Evolutionary conservation across 2,797 vertebrate genomes (phyloP).

Genomic region (Neopelma chrysocephalum): DNA sequence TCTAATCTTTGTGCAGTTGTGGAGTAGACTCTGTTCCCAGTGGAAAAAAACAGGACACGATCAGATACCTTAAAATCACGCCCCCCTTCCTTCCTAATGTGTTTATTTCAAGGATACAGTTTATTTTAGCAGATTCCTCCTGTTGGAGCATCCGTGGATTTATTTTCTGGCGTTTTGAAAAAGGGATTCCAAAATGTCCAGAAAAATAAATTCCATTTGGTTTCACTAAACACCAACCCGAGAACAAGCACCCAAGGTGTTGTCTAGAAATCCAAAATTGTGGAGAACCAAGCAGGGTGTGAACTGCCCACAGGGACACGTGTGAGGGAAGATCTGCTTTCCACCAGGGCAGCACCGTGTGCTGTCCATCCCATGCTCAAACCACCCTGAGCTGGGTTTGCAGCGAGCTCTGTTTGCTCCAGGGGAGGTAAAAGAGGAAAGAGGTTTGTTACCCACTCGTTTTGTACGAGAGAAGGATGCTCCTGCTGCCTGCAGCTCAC

Average conservation of each 20-base stretch:
- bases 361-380: background rate
- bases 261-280: background rate
- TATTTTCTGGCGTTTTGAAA: background rate
- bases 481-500: background rate
- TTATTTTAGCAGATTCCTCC: background rate
- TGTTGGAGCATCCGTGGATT: background rate
- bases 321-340: background rate
- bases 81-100: background rate
- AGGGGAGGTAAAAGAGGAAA: background rate
- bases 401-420: background rate
- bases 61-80: background rate
- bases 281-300: background rate
- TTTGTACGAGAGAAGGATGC: background rate
- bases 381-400: background rate
- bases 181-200: background rate
- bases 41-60: background rate
- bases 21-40: background rate
- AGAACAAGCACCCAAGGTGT: background rate
- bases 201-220: background rate
- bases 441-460: background rate
- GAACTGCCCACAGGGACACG: background rate
- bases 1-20: background rate
- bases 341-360: rapidly evolving
- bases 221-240: background rate
- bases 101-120: background rate